Percentiles rank a stretch among this genome's conserved stretches.
Conservation (phyloP, 2,113 vertebrate genomes). For the Pseudorectes ferrugineus region DNA sequence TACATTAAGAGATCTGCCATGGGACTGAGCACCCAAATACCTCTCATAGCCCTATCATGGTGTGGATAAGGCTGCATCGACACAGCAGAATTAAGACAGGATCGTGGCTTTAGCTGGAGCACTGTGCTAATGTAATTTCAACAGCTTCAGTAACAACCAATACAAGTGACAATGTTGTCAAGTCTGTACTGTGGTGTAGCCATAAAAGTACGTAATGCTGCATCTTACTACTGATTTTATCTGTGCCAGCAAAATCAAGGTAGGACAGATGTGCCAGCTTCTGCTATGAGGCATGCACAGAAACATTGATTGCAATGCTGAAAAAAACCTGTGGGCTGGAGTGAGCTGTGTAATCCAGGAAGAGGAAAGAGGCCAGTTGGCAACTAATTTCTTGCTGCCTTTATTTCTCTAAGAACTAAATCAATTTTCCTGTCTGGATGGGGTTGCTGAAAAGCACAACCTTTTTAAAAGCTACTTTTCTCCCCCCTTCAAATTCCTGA, state of each 20-base stretch:
- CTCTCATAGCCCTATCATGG: not conserved
- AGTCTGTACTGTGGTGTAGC: not conserved
- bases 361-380: slow-evolving; percentile 2
- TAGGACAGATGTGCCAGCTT: not conserved
- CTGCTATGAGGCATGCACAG: not conserved
- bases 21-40: not conserved
- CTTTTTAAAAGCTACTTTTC: not conserved
- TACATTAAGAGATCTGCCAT: not conserved
- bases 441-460: not conserved
- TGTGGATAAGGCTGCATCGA: not conserved
- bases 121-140: not conserved
- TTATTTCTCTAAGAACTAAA: slow-evolving; percentile 1
- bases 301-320: not conserved
- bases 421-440: not conserved
- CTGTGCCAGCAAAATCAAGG: not conserved
- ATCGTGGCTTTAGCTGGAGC: not conserved
- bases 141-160: not conserved
- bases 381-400: not conserved
- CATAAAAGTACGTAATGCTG: not conserved
- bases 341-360: not conserved
- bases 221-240: not conserved
- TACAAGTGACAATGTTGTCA: not conserved
- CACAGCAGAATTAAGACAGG: not conserved
- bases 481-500: not conserved
- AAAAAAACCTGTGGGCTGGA: not conserved